A percentile compares a stretch with the other conserved stretches of the same genome.
These are phyloP conservation scores for Pristionchus fissidentatus DNA, from an alignment of 2,888 invertebrate genomes.

Conservation along the genomic window DNA sequence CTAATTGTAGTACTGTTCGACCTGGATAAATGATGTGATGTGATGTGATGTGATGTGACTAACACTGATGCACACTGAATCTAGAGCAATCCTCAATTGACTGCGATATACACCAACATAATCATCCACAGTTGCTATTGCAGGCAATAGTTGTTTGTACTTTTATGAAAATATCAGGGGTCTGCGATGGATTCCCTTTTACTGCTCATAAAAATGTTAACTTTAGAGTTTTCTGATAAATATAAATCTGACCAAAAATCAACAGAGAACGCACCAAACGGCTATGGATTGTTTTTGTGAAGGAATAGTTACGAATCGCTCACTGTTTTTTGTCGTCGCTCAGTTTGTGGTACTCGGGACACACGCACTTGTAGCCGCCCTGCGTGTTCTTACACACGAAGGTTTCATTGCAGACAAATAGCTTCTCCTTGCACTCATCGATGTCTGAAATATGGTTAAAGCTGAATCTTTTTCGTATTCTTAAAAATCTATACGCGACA, in stretches of 20 bases:
- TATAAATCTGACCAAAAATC: background rate
- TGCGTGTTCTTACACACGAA: slow-evolving; percentile 93
- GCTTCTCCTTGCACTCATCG: slow-evolving; percentile 84
- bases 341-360: slow-evolving; percentile 91
- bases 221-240: background rate
- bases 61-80: background rate
- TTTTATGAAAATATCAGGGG: slow-evolving; percentile 19
- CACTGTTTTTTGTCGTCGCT: background rate
- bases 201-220: slow-evolving; percentile 12
- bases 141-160: slow-evolving; percentile 7
- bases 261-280: background rate
- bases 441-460: slow-evolving; percentile 80
- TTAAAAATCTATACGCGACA: too few relatives aligned
- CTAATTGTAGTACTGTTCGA: too few relatives aligned
- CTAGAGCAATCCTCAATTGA: background rate
- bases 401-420: slow-evolving; percentile 82
- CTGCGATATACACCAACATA: background rate
- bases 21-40: too few relatives aligned
- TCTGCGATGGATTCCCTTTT: background rate
- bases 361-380: slow-evolving; percentile 94
- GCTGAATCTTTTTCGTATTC: background rate
- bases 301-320: background rate
- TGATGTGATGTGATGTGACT: too few relatives aligned
- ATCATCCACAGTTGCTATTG: background rate
- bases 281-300: background rate